Base-by-base conservation (phyloP, 2,888 invertebrate species). In the Tribolium freemani region DNA sequence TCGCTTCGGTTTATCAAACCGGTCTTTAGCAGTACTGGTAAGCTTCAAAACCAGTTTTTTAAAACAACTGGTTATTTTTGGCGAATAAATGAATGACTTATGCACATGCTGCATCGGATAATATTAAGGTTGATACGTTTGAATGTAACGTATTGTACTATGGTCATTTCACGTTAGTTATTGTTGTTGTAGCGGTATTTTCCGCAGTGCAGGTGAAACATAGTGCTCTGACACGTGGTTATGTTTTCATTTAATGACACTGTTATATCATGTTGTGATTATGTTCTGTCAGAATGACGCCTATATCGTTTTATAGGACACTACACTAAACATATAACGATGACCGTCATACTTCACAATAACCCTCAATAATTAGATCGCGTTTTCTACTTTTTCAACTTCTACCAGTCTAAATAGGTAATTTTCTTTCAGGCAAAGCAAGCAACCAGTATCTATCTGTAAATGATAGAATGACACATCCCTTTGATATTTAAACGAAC, bases 401-500 rank as follows among this genome's bases (percentile, higher is more conserved):
- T 64, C 38, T 9, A 54, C 11, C n/a, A 9, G 30, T 46, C 26
- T 46, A 56, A 57, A 57, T 57, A n/a, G n/a, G n/a, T n/a, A 16
- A 46, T 54, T 11, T 44, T 26, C 45, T 21, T 8, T 30, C 31
- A 5, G 30, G 58, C 31, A 56, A 50, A 11, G 46, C 58, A 58
- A 68, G 31, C 48, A 60, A 21, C 21, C 60, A 48, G 61, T 69
- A 74, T 69, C 74, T 69, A 74, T 69, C 74, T 74, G 72, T 69
- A 70, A 72, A 70, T 74, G 72, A 74, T 74, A 70, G 74, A 72
- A 72, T 67, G 74, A 72, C 72, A 56, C 56, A 54, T 72, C 61
- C 70, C 70, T 74, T 74, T 74, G 66, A 72, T 71, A 74, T 69
- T 71, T 72, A 71, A 72, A 74, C 72, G 74, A 69, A 69, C 69